Conservation (phyloP, 2,113 vertebrate species). For the Boulengeromyrus knoepffleri region DNA sequence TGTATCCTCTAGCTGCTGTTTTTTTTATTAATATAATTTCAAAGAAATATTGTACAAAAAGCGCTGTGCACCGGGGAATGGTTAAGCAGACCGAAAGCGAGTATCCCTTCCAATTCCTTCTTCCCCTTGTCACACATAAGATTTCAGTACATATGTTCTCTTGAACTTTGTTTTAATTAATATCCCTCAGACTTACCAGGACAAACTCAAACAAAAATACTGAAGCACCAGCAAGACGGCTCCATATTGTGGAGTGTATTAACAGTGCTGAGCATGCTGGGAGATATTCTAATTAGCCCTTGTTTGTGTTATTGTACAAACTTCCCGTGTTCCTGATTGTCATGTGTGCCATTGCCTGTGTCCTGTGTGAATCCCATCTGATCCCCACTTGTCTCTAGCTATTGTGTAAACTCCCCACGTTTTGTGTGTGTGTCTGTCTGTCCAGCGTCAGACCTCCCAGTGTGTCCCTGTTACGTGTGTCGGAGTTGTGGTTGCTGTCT, state of each 20-base stretch:
- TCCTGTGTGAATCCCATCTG: background rate
- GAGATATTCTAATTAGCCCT: background rate
- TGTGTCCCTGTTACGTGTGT: background rate
- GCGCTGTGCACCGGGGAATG: background rate
- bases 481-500: too few species aligned
- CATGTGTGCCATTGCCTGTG: background rate
- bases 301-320: background rate
- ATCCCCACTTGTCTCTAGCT: background rate
- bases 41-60: background rate
- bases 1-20: background rate
- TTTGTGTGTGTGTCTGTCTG: too few species aligned
- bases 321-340: background rate
- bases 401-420: background rate
- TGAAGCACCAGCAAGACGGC: background rate
- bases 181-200: background rate
- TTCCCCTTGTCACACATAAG: background rate
- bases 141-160: background rate
- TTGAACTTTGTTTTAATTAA: background rate
- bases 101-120: background rate
- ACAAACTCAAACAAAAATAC: background rate
- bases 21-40: background rate
- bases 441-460: background rate
- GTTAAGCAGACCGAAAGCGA: background rate
- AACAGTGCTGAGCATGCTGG: background rate
- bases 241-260: background rate